Conservation (phyloP, 2,888 invertebrate genomes). For the Agriopis leucophaearia region DNA sequence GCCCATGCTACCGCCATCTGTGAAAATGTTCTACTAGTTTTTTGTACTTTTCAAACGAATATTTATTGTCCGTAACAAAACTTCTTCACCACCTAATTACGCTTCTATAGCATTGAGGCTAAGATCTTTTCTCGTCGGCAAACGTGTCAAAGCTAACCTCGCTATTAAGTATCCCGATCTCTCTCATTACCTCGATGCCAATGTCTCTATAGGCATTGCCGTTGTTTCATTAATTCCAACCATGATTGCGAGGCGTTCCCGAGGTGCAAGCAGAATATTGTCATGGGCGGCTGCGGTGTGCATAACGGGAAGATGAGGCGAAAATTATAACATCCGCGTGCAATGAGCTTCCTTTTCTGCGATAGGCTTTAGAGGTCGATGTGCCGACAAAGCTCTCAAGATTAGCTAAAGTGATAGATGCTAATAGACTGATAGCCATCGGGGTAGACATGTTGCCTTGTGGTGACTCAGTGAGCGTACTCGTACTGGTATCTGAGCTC, state of each 20-base stretch:
- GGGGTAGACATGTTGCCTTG: not conserved
- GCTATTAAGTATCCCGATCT: constrained; percentile 46
- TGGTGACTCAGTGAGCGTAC: not conserved
- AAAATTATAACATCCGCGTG: constrained; percentile 71
- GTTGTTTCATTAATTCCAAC: constrained; percentile 70
- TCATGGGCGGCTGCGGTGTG: constrained; percentile 69
- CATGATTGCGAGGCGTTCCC: constrained; percentile 32
- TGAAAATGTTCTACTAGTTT: too few relatives aligned
- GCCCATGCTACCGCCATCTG: too few relatives aligned
- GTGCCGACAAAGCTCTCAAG: constrained; percentile 11
- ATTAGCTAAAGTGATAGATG: not conserved
- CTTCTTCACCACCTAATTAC: not conserved
- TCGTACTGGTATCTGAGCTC: not conserved
- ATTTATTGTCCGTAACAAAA: not conserved
- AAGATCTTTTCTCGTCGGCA: constrained; percentile 31
- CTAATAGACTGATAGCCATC: not conserved
- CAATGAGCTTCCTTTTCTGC: constrained; percentile 57
- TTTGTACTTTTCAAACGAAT: too few relatives aligned
- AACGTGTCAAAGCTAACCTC: constrained; percentile 56
- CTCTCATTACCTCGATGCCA: constrained; percentile 70
- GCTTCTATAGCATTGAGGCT: not conserved
- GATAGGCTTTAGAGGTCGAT: constrained; percentile 12
- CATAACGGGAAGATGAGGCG: constrained; percentile 72
- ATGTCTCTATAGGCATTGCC: constrained; percentile 53
- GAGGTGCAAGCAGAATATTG: constrained; percentile 58